Conservation (phyloP, 2,113 vertebrate species). For the Leiothrix lutea region DNA sequence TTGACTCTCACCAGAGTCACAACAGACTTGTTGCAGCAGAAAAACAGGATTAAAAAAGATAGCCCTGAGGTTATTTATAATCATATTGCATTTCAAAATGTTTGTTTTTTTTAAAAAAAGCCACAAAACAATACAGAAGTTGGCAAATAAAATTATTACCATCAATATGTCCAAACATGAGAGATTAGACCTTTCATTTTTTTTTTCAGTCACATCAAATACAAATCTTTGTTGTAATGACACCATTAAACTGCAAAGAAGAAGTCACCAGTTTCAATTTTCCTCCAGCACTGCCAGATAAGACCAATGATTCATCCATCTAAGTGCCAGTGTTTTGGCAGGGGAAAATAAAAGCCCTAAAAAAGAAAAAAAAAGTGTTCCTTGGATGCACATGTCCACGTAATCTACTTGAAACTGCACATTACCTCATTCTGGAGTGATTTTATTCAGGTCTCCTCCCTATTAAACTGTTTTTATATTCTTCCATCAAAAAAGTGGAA, state of each 20-base stretch:
- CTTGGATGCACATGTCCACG: not conserved
- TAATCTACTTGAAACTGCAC: not conserved
- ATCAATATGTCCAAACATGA: not conserved
- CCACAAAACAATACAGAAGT: not conserved
- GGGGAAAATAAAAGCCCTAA: not conserved
- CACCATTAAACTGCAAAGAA: not conserved
- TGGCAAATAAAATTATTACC: not conserved
- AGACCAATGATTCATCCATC: not conserved
- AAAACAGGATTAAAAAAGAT: not conserved
- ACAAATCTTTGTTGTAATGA: not conserved
- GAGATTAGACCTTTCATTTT: not conserved
- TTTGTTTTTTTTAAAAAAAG: not conserved
- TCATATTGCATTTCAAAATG: not conserved
- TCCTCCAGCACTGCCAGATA: not conserved
- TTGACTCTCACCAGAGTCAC: not conserved
- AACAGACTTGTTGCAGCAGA: not conserved
- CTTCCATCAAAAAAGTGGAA: not conserved
- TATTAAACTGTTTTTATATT: not conserved
- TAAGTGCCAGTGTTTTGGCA: not conserved
- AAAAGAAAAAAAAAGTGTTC: not conserved
- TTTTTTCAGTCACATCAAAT: not conserved
- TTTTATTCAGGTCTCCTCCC: not conserved
- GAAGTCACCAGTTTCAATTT: not conserved
- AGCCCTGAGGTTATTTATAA: not conserved
- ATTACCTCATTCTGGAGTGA: not conserved